Evolutionary conservation across 1,140 invertebrate species (phyloP), one percentile per base, ranked within the genome.

Genomic region (Oryctes rhinoceros): DNA sequence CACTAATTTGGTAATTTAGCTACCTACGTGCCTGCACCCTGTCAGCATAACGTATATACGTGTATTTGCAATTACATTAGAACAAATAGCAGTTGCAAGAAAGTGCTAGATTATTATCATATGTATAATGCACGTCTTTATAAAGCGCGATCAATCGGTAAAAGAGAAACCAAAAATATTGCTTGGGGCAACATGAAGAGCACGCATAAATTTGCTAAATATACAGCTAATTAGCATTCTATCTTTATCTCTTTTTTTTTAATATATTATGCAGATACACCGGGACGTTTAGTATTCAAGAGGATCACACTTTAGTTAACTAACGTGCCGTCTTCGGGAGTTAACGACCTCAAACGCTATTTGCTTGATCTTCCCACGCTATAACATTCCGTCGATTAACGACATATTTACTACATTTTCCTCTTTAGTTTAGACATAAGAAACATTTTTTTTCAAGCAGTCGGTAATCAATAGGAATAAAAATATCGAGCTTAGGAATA

Each of bases 221-320:
- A 44, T 10, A 44, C 5, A 1, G 5, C 39, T 44, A 44, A 44
- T 44, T 44, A 10, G 9, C 39, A 44, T 44, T 44, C 39, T 44
- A 44, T 44, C 5, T 44, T 7, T 44, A 1, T 44, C 53, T 59
- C n/a, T 18, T 59, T 59, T 59, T 3, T n/a, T 7, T 15, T 0
- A n/a, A 59, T 18, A 53, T 59, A 15, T 53, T 10, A 53, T 53
- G 10, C 49, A n/a, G 18, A 59, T 18, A 59, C 53, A 59, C 18
- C 15, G 18, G 5, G 15, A 59, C 0, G 5, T 6, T 18, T 59
- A 59, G 1, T 59, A 59, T 59, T 59, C 53, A 59, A 59, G 53
- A 59, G 53, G 13, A 59, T 59, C 53, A 59, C 53, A 59, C 53
- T n/a, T n/a, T 59, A 59, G 53, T 15, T n/a, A n/a, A 59, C n/a